A percentile compares a stretch with the other conserved stretches of the same genome.
Evolutionary conservation across 2,113 vertebrate genomes (phyloP).

Genomic region (Planiliza haematocheilus): DNA sequence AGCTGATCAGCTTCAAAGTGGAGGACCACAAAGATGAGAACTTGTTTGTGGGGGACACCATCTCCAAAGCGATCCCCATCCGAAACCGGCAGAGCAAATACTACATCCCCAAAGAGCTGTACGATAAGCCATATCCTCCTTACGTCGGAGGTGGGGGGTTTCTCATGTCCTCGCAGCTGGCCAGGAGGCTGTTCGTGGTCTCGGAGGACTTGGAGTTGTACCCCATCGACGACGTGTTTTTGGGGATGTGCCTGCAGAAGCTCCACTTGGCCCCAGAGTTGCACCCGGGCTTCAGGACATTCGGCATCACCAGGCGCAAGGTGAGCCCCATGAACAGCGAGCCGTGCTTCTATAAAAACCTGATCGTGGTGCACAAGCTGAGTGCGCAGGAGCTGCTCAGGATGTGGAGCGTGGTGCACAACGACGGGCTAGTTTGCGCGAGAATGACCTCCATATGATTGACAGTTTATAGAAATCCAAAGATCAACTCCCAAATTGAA

Average conservation of each 20-base stretch:
- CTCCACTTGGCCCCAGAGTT: slow-evolving; percentile 77
- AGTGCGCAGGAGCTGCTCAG: slow-evolving; percentile 81
- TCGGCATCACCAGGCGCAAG: slow-evolving; percentile 79
- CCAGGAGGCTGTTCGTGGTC: slow-evolving; percentile 68
- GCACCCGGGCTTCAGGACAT: slow-evolving; percentile 86
- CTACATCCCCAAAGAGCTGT: slow-evolving; percentile 85
- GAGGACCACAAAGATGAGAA: slow-evolving; percentile 62
- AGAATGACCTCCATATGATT: slow-evolving; percentile 55
- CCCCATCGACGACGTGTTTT: slow-evolving; percentile 91
- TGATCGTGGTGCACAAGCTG: slow-evolving; percentile 89
- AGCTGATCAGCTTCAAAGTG: slow-evolving; percentile 77
- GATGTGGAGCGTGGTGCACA: slow-evolving; percentile 86
- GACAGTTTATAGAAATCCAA: background rate
- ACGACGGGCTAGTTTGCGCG: slow-evolving; percentile 77
- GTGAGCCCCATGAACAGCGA: slow-evolving; percentile 83
- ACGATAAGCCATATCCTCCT: slow-evolving; percentile 81
- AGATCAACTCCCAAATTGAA: background rate
- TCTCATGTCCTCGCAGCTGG: slow-evolving; percentile 82
- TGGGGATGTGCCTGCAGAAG: slow-evolving; percentile 88
- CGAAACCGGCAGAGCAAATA: slow-evolving; percentile 87
- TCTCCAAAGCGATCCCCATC: slow-evolving; percentile 84
- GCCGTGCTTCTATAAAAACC: slow-evolving; percentile 86
- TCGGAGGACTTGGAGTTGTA: slow-evolving; percentile 83
- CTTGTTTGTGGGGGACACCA: slow-evolving; percentile 88
- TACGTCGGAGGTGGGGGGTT: slow-evolving; percentile 88